A percentile compares a stretch with the other conserved stretches of the same genome.
Conservation (phyloP, 1,140 invertebrate genomes). For the Anastrepha ludens region DNA sequence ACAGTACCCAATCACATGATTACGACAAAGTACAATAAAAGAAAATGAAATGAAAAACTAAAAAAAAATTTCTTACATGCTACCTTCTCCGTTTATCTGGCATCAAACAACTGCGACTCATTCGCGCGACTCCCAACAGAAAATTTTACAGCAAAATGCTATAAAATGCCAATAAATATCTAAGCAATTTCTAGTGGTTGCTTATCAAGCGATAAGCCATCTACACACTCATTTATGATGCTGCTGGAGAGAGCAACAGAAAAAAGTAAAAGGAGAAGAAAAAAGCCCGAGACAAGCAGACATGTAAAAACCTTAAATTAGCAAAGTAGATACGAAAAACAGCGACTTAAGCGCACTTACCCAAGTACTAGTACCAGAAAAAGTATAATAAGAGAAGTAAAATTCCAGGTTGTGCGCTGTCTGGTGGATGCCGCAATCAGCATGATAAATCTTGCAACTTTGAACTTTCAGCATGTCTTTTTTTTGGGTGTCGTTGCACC, state of each 20-base stretch:
- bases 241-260: background rate
- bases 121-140: constrained; percentile 28
- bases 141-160: constrained; percentile 23
- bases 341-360: background rate
- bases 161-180: constrained; percentile 50
- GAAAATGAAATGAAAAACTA: background rate
- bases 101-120: constrained; percentile 42
- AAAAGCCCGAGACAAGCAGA: background rate
- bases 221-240: constrained; percentile 45
- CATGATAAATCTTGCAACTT: constrained; percentile 40
- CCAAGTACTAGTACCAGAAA: background rate
- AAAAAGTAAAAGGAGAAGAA: background rate
- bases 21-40: background rate
- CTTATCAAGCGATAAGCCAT: constrained; percentile 43
- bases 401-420: constrained; percentile 10
- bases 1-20: constrained; percentile 10
- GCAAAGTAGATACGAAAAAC: background rate
- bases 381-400: background rate
- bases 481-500: background rate
- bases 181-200: constrained; percentile 51
- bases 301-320: constrained; percentile 40
- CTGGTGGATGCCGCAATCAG: constrained; percentile 33
- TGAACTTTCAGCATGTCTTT: constrained; percentile 1
- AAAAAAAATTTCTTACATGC: constrained; percentile 15
- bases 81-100: constrained; percentile 11